Percentiles rank a stretch among this genome's conserved stretches.
Conservation (phyloP, 2,113 vertebrate species). For the Pterocles gutturalis region DNA sequence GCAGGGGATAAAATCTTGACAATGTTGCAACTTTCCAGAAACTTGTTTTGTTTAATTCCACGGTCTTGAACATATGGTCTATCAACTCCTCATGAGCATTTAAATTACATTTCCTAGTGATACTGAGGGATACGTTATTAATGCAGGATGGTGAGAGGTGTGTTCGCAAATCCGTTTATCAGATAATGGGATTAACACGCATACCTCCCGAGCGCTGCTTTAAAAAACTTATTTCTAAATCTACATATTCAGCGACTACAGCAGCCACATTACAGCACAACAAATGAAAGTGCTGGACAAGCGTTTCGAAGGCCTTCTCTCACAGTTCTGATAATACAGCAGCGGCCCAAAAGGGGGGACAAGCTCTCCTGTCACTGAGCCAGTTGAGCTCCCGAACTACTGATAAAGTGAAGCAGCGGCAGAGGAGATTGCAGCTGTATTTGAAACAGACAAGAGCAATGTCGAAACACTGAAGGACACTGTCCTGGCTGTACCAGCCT, state of each 20-base stretch:
- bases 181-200: conserved; percentile 76
- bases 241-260: conserved; percentile 56
- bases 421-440: not conserved
- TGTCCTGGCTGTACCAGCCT: not conserved
- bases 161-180: conserved; percentile 77
- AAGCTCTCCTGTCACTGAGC: not conserved
- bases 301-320: conserved; percentile 18
- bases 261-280: conserved; percentile 51
- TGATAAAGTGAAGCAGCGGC: not conserved
- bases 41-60: conserved; percentile 67
- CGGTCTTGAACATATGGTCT: conserved; percentile 23
- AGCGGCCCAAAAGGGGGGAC: not conserved
- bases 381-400: not conserved
- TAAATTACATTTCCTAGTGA: conserved; percentile 72
- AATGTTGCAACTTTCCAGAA: not conserved
- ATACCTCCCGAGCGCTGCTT: conserved; percentile 40
- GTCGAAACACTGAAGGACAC: not conserved
- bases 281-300: conserved; percentile 68
- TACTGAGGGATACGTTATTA: conserved; percentile 29
- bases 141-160: conserved; percentile 54
- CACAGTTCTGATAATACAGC: not conserved
- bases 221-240: conserved; percentile 67
- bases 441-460: not conserved
- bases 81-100: conserved; percentile 45
- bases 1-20: conserved; percentile 12